phyloP scores from a whole-genome alignment of 2,797 vertebrate genomes.

The Pseudopleuronectes americanus region DNA sequence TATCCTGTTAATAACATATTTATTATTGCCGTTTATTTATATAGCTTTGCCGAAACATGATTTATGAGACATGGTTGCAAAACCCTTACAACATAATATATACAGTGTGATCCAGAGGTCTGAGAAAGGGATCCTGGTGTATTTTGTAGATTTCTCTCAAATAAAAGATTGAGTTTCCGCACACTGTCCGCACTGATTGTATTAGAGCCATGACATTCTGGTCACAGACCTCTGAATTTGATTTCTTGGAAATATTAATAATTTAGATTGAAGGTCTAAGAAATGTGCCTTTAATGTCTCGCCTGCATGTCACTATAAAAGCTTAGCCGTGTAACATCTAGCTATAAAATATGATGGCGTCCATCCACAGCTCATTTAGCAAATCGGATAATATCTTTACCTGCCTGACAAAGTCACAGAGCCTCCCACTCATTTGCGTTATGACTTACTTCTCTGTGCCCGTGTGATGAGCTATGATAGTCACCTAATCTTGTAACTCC shows the following conservation, averaged over 20 bases:
- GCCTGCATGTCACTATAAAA: constrained; percentile 21
- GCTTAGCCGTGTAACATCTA: constrained; percentile 26
- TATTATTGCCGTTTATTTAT: too few relatives aligned
- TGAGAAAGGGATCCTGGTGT: background rate
- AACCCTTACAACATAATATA: too few relatives aligned
- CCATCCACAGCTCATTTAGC: constrained; percentile 70
- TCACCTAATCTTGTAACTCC: constrained; percentile 75
- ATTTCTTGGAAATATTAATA: constrained; percentile 14
- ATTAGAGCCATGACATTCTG: background rate
- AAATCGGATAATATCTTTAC: constrained; percentile 74
- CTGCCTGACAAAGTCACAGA: constrained; percentile 66
- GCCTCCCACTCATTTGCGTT: constrained; percentile 72
- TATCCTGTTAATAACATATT: too few relatives aligned
- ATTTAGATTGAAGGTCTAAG: background rate
- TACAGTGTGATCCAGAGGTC: too few relatives aligned
- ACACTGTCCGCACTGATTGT: background rate
- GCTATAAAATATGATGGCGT: constrained; percentile 55
- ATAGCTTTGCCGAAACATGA: too few relatives aligned
- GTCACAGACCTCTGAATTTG: background rate
- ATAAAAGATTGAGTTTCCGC: background rate
- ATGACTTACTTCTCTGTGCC: constrained; percentile 65
- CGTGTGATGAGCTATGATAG: constrained; percentile 68
- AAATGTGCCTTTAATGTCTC: constrained; percentile 23
- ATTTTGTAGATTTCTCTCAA: background rate
- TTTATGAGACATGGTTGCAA: too few relatives aligned